Evolutionary conservation across 2,113 vertebrate genomes (phyloP).

Genomic region (Gorsachius goisagi): DNA sequence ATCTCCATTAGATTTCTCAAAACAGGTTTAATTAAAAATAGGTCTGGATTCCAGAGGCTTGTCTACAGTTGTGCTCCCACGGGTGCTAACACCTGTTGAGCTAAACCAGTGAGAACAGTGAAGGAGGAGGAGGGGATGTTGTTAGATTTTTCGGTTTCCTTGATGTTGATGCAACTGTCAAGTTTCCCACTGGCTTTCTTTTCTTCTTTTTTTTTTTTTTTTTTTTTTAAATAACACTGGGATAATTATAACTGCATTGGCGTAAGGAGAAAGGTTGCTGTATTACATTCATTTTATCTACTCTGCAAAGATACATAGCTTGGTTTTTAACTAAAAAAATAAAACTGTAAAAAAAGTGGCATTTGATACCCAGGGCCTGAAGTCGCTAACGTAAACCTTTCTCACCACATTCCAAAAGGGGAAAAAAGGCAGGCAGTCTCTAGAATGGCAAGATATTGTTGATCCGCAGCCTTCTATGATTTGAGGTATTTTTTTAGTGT

Average conservation of each 20-base stretch:
- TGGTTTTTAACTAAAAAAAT: not conserved
- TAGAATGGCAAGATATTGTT: slow-evolving; percentile 60
- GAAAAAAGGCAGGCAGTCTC: not conserved
- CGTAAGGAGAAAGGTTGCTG: not conserved
- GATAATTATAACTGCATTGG: not conserved
- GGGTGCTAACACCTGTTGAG: slow-evolving; percentile 48
- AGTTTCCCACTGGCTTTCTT: not conserved
- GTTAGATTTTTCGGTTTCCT: slow-evolving; percentile 12
- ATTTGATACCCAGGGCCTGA: not conserved
- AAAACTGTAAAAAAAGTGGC: not conserved
- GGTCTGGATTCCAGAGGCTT: slow-evolving; percentile 46
- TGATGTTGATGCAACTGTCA: not conserved
- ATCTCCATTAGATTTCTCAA: slow-evolving; percentile 42
- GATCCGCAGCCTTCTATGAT: slow-evolving; percentile 59
- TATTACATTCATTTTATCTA: not conserved
- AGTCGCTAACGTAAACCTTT: slow-evolving; percentile 24
- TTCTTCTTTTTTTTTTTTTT: not conserved
- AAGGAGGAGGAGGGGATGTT: not conserved
- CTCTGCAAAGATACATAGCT: not conserved
- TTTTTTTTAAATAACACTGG: not conserved
- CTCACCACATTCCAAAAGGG: not conserved
- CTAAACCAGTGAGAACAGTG: not conserved
- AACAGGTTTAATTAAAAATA: slow-evolving; percentile 66
- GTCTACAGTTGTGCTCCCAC: slow-evolving; percentile 52
- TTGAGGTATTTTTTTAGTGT: slow-evolving; percentile 59